Evolutionary conservation across 2,888 invertebrate species (phyloP), one percentile per base, ranked within the genome.

Genomic region (Azorinus chamasolen): DNA sequence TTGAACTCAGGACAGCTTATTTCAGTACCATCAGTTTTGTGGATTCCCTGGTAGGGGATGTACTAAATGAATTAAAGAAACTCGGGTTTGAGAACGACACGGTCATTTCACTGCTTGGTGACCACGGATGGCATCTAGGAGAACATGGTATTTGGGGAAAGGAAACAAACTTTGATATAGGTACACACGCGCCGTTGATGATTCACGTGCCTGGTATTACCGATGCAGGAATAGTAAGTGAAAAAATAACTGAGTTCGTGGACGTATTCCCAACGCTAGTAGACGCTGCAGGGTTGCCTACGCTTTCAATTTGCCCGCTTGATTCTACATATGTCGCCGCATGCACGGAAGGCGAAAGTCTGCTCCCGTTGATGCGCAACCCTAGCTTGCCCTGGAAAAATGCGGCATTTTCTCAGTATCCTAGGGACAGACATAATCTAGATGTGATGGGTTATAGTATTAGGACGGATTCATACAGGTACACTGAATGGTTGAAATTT

Each of bases 141-240:
- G 84, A 85, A 54, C 83, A 81, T 45, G 81, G 78, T 4, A 63
- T 61, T n/a, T 85, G 84, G 84, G 59, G 69, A 22, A 88, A 88
- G 53, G 79, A 84, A 41, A 88, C 86, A 8, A 86, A 87, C 64
- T 88, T 88, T 48, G 86, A 88, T 53, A 45, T 86, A 1, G 79
- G 85, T 10, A 85, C 85, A 1, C 87, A 85, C 46, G 87, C 84
- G 10, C 88, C 88, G 5, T 79, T 87, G 78, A 85, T 88, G 82
- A 58, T 88, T 10, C 69, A 62, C 12, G 61, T 85, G 24, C 82
- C 77, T 1, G 81, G 80, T 2, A n/a, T 66, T 12, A 82, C 84
- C 1, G 79, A 80, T 41, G n/a, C 24, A 6, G 78, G 83, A 10
- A 48, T 83, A 8, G 54, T 54, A 5, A 82, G 75, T 1, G 57